Evolutionary conservation across 2,797 vertebrate species (phyloP), one percentile per base, ranked within the genome.

Genomic region (Sebastes trivittatus): DNA sequence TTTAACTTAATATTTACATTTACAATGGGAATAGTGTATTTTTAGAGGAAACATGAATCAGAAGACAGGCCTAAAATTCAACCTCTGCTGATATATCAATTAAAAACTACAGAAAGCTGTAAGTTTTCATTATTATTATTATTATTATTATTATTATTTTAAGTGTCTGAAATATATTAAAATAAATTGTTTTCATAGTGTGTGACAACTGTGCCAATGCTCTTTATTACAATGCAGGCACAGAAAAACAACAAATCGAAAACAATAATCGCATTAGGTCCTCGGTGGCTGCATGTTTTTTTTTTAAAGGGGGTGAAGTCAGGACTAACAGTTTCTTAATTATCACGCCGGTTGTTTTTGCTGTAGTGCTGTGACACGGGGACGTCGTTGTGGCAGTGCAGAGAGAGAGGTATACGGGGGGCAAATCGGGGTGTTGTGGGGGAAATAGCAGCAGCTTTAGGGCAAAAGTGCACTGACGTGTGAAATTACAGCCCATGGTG

Each of bases 401-500:
- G 75, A 91, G 94, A 91, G 94, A 88, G 93, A 52, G 46, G 46
- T 52, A 91, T 94, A 94, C 93, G 95, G 95, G 90, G 95, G 95
- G 95, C 94, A 97, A 96, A 96, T 96, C 93, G 95, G 96, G 96
- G 95, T 97, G 97, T 97, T 97, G 97, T 96, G 88, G 96, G 96
- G 95, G 95, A 95, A 96, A 96, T 96, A 94, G 96, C 96, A 97
- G 97, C 97, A 97, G 97, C 98, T 98, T 97, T 97, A 98, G 97
- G 98, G 97, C 96, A 95, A 97, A 97, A 97, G 97, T 96, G 97
- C 97, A 96, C 92, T 95, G 96, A 97, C 96, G 97, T 98, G 97
- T 99, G 98, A 99, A 98, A 99, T 98, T 98, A 98, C 97, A 97
- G 97, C 98, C 98, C 96, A 95, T 97, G 97, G 98, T 97, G 97